A percentile compares a stretch with the other conserved stretches of the same genome.
phyloP scores from a whole-genome alignment of 1,140 invertebrate species.

The Calephelis virginiensis region DNA sequence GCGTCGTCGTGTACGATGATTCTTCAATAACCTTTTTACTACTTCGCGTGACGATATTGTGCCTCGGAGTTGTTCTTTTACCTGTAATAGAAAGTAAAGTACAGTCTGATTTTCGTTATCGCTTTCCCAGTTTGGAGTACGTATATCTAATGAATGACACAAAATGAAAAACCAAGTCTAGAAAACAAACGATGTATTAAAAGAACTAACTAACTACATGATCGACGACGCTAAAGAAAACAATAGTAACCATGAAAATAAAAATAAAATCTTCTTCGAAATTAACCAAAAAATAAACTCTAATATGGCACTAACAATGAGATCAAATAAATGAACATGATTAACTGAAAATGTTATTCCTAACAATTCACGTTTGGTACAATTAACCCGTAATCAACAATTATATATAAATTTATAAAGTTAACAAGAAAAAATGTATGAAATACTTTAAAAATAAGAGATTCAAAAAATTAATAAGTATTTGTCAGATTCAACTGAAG shows the following conservation, averaged over 20 bases:
- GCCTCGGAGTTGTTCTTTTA: constrained; percentile 45
- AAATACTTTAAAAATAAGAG: constrained; percentile 34
- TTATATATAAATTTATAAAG: constrained; percentile 28
- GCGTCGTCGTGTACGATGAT: constrained; percentile 42
- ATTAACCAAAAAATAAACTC: constrained; percentile 24
- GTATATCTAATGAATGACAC: constrained; percentile 32
- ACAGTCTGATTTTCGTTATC: constrained; percentile 41
- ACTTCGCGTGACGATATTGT: constrained; percentile 57
- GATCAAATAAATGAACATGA: constrained; percentile 19
- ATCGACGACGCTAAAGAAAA: background rate
- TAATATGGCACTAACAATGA: constrained; percentile 17
- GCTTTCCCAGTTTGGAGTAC: background rate
- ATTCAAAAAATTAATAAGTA: constrained; percentile 29
- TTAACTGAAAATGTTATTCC: constrained; percentile 26
- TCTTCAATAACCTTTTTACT: constrained; percentile 65
- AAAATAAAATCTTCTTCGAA: constrained; percentile 25
- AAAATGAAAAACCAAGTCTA: constrained; percentile 32
- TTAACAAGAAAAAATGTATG: constrained; percentile 30
- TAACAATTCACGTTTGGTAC: constrained; percentile 60
- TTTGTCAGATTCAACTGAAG: background rate
- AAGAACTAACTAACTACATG: background rate
- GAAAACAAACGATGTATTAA: constrained; percentile 23
- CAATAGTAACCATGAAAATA: constrained; percentile 22
- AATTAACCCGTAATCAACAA: constrained; percentile 19
- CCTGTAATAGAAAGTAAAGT: constrained; percentile 63